These are phyloP conservation scores for Cylindroiulus punctatus DNA, from an alignment of 2,888 invertebrate genomes.

Conservation along the genomic window DNA sequence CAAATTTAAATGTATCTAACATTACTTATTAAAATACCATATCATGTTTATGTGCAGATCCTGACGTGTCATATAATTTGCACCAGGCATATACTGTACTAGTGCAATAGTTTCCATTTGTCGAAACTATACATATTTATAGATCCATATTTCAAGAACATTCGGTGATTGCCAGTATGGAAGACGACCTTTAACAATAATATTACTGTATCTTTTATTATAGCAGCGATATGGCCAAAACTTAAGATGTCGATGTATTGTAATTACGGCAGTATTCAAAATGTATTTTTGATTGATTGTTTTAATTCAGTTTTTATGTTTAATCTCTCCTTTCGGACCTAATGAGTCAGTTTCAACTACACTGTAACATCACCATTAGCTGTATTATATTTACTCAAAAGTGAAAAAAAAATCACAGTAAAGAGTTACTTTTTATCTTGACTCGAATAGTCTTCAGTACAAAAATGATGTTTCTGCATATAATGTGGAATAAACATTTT, in stretches of 20 bases:
- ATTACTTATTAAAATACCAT: slow-evolving; percentile 14
- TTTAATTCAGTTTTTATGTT: background rate
- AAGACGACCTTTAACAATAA: background rate
- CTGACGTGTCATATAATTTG: background rate
- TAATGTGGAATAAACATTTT: slow-evolving; percentile 8
- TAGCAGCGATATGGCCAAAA: background rate
- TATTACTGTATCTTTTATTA: background rate
- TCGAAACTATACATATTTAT: background rate
- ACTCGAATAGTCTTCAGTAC: slow-evolving; percentile 9
- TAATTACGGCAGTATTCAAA: background rate
- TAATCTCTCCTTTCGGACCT: background rate
- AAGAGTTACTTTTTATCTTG: slow-evolving; percentile 9
- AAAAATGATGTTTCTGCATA: slow-evolving; percentile 20
- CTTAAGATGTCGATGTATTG: slow-evolving; percentile 15
- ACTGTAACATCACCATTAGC: background rate
- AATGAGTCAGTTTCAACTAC: background rate
- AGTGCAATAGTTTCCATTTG: background rate
- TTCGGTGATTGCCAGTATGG: background rate
- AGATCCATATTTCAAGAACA: background rate
- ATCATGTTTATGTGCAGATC: slow-evolving; percentile 3
- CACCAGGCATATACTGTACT: background rate
- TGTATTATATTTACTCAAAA: background rate
- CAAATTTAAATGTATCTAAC: slow-evolving; percentile 26
- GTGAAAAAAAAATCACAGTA: background rate
- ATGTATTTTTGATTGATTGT: slow-evolving; percentile 10